phyloP scores from a whole-genome alignment of 2,113 vertebrate genomes.

The Petaurus breviceps region DNA sequence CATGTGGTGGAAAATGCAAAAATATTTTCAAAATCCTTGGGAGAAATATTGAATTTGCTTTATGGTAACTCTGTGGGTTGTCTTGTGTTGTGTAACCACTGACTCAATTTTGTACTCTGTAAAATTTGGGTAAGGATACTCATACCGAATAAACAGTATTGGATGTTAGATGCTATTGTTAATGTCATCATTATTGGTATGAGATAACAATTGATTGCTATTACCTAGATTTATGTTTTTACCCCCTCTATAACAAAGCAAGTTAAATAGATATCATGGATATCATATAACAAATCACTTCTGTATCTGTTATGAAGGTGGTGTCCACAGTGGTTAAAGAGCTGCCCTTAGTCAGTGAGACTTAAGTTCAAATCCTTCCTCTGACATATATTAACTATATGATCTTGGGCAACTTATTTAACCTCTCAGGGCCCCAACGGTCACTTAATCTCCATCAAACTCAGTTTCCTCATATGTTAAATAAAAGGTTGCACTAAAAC shows the following conservation, averaged over 20 bases:
- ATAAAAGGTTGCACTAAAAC: background rate
- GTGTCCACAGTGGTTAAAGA: background rate
- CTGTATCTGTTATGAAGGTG: background rate
- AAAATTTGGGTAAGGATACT: background rate
- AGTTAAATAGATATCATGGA: background rate
- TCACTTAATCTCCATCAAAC: background rate
- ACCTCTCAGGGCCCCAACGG: background rate
- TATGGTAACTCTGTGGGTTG: background rate
- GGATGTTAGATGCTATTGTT: background rate
- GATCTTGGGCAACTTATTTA: background rate
- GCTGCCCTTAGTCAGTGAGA: background rate
- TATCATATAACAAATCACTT: background rate
- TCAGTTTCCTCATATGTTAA: background rate
- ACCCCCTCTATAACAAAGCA: background rate
- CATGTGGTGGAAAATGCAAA: background rate
- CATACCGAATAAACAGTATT: background rate
- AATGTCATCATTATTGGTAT: background rate
- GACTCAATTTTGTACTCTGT: background rate
- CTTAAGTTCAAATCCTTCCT: background rate
- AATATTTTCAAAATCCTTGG: background rate
- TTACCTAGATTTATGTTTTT: background rate
- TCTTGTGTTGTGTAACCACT: background rate
- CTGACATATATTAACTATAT: background rate
- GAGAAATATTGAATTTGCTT: background rate
- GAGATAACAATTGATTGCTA: background rate